Base-by-base conservation (phyloP, 2,113 vertebrate genomes). In the Enhydra lutris region DNA sequence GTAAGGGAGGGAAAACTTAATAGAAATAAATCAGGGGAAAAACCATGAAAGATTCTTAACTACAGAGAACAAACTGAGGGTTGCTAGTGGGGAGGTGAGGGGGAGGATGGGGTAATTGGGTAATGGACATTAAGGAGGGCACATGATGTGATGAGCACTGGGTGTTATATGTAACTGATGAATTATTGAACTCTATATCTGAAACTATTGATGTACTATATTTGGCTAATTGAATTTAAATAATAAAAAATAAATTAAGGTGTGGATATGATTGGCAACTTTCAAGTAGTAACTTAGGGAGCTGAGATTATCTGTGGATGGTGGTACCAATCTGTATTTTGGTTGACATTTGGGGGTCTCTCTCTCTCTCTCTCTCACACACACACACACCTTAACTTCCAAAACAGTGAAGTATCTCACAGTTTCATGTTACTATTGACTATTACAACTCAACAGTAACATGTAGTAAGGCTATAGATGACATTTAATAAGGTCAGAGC, bases 361-460 rank as follows among this genome's bases (percentile, higher is more conserved):
- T 87, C n/a, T 52, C 52, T 50, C 47, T 47, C 23, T 50, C n/a
- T n/a, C n/a, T n/a, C n/a, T 50, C 12, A 59, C 20, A 2, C 21
- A 29, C 23, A 42, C 12, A 59, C 20, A 2, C 29, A 29, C 18
- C 85, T 93, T 90, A 81, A 90, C 76, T 95, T 85, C 36, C 7
- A 15, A 69, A 52, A 91, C 29, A 89, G 61, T 71, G 61, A 89
- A 94, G 31, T 95, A 89, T 90, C 92, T 82, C 50, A 93, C 50
- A 93, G 81, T 17, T 55, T 15, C 55, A 55, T 83, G n/a, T 93
- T 88, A 88, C 61, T 78, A 74, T 90, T 59, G n/a, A 61, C 39
- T 80, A 74, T 81, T 85, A 86, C 24, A 95, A 34, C 29, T 74
- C 80, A 81, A 86, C 29, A 86, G 9, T 85, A 85, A 45, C 15